Evolutionary conservation across 1,140 invertebrate species (phyloP), one percentile per base, ranked within the genome.

Genomic region (Gonatopus flavifemur): DNA sequence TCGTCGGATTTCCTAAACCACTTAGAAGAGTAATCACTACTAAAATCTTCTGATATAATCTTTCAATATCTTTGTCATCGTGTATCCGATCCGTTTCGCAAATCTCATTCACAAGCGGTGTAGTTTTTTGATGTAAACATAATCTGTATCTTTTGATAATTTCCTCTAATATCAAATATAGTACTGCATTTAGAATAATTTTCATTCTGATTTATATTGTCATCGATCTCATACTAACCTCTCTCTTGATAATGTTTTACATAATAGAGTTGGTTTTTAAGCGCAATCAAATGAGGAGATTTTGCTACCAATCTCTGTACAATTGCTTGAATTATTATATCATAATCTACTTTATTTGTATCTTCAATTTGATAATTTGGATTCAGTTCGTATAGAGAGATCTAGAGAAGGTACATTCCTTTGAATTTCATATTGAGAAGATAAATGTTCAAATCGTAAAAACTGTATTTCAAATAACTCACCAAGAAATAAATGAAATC

Each of bases 181-280:
- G 4, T 32, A 47, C 12, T 16, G 12, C 19, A 3, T 31, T 6
- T 30, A 2, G 10, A 42, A 6, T 30, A 31, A 30, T 21, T 13
- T 19, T 22, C 20, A 21, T 35, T 28, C 32, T 16, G 6, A 16
- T 8, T 5, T 25, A 18, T 12, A 33, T 45, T 3, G 15, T 20
- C 0, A 28, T 21, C 3, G 20, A 8, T n/a, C 9, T 35, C 22
- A n/a, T n/a, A n/a, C 8, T 60, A 52, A 77, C 76, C 69, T 79
- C 81, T 77, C 19, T 80, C 80, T 15, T 83, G 82, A 64, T 88
- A 88, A 59, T 87, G 83, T 54, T 83, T 85, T 19, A 81, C 78
- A 67, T 88, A 88, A 52, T 86, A 83, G 38, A 86, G 80, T 61
- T 90, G 88, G 79, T 88, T 87, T 68, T 84, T 84, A 8, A 88